Conservation (phyloP, 1,140 invertebrate species). For the Drosophila biarmipes region DNA sequence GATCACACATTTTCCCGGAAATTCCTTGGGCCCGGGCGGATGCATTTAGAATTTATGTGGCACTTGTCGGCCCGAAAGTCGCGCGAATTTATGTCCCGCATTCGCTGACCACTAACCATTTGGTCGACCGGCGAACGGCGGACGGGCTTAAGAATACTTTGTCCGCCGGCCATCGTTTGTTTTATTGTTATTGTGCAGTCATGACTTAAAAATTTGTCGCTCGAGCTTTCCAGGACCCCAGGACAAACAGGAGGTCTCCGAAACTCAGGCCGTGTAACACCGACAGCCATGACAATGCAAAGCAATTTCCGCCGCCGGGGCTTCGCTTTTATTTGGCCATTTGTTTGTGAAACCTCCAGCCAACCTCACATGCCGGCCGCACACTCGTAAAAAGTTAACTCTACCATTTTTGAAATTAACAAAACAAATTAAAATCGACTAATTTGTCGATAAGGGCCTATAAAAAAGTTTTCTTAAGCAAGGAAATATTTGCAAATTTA, state of each 20-base stretch:
- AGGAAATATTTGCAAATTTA: neutral
- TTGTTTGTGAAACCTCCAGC: conserved; percentile 53
- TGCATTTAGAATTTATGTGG: conserved; percentile 81
- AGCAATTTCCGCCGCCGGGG: conserved; percentile 64
- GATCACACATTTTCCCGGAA: conserved; percentile 5
- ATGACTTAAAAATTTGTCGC: conserved; percentile 82
- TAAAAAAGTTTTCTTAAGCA: neutral
- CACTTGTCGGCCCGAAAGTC: conserved; percentile 76
- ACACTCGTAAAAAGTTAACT: conserved; percentile 6
- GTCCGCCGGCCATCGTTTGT: conserved; percentile 64
- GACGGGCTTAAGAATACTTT: conserved; percentile 73
- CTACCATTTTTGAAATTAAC: neutral
- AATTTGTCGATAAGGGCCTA: neutral
- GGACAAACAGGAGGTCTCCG: conserved; percentile 15
- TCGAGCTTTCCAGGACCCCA: conserved; percentile 40
- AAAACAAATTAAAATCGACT: neutral
- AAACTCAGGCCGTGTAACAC: conserved; percentile 31
- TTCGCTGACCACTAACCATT: conserved; percentile 51
- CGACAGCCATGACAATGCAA: conserved; percentile 49
- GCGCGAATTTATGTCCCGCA: conserved; percentile 76
- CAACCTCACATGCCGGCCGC: conserved; percentile 3
- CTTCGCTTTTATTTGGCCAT: conserved; percentile 75
- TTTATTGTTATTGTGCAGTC: conserved; percentile 81
- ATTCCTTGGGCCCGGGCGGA: conserved; percentile 43
- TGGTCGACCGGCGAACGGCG: conserved; percentile 35